A percentile compares a stretch with the other conserved stretches of the same genome.
Conservation (phyloP, 2,113 vertebrate genomes). For the Halichoeres trimaculatus region DNA sequence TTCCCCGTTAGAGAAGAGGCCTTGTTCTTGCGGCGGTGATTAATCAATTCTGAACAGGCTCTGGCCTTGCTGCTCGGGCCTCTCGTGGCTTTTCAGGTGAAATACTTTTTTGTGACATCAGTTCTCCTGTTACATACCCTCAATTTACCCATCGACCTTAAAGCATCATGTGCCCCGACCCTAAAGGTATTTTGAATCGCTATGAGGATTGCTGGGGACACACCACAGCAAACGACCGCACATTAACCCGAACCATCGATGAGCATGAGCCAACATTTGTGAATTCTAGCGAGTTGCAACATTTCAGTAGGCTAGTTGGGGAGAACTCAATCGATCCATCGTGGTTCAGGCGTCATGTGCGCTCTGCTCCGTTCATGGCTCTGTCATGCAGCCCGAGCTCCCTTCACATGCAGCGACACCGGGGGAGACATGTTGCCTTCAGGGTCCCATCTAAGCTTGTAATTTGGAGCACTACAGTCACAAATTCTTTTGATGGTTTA, state of each 20-base stretch:
- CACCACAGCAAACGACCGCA: fast-evolving
- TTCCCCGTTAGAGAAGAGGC: conserved; percentile 12
- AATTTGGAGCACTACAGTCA: neutral
- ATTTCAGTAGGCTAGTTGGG: neutral
- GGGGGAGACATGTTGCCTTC: conserved; percentile 56
- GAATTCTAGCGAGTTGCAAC: neutral
- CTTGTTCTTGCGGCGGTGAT: conserved; percentile 12
- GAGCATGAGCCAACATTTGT: neutral
- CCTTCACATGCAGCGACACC: conserved; percentile 41
- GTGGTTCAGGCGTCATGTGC: neutral
- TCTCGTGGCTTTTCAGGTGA: neutral
- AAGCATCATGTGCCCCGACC: neutral
- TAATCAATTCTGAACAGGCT: neutral
- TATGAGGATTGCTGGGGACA: neutral
- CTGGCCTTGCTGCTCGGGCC: conserved; percentile 42
- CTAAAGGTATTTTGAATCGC: neutral
- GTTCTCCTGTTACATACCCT: neutral
- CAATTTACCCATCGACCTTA: neutral
- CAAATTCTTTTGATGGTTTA: neutral
- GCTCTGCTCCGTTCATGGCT: conserved; percentile 45
- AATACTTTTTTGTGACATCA: neutral
- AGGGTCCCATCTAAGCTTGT: conserved; percentile 27
- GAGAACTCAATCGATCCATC: conserved; percentile 21
- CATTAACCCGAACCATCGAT: neutral
- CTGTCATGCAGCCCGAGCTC: conserved; percentile 58